Evolutionary conservation across 1,140 invertebrate species (phyloP), one percentile per base, ranked within the genome.

Genomic region (Drosophila sp.): DNA sequence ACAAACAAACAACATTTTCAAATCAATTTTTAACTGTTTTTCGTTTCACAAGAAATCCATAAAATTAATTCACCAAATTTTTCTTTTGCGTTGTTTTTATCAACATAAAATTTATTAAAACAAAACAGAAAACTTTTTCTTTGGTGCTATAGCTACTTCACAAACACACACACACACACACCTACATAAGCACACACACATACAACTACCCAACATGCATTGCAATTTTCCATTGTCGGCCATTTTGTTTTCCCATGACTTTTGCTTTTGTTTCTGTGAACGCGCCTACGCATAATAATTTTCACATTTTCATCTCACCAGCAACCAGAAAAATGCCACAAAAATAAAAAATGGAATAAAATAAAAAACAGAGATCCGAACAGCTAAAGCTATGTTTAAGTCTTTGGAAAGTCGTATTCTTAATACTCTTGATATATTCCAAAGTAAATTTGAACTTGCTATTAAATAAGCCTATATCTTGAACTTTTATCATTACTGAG

Each of bases 241-340:
- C 80, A 90, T 90, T 87, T 90, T 89, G 86, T 80, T 80, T 87
- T 72, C 74, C 53, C 40, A 36, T 51, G 48, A 40, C 34, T 66
- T 72, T 59, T 76, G 63, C 54, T 67, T 72, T 72, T 61, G 51
- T 69, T 79, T 54, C 41, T 48, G 41, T 54, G 46, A 40, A 27
- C 59, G 67, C 81, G 78, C 82, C 82, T 76, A 89, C 82, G 82
- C 82, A 87, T 87, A 87, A 87, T 75, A 84, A 87, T 81, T 87
- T 90, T 62, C 53, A 32, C 46, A 59, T 70, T 64, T 90, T 75
- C 75, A 78, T 79, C 81, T 72, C 14, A 27, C 65, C 61, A 66
- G 51, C 53, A 51, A 45, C 14, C 51, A 56, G 16, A 56, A 27
- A 56, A 56, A 56, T 54, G 18, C 11, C 41, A 16, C 25, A 66